These are phyloP conservation scores for Myiotriccus ornatus DNA, from an alignment of 2,797 vertebrate genomes.

Conservation along the genomic window DNA sequence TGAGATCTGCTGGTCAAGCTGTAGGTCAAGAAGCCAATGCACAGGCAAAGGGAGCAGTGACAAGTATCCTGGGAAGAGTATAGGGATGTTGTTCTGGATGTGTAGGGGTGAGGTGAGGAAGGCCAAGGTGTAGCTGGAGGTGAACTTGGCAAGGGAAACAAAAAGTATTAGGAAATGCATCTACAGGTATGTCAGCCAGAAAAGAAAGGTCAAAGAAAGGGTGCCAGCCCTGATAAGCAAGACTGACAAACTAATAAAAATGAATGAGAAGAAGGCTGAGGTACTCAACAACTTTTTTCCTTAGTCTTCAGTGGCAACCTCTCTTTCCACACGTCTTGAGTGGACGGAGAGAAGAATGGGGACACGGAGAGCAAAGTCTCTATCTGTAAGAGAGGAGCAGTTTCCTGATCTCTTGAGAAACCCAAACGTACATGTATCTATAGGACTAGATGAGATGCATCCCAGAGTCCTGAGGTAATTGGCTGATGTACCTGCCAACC, in stretches of 20 bases:
- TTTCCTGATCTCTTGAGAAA: background rate
- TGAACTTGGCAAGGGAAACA: background rate
- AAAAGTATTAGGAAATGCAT: background rate
- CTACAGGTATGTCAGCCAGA: background rate
- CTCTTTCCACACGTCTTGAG: background rate
- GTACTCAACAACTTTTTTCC: background rate
- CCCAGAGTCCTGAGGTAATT: background rate
- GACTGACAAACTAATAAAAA: background rate
- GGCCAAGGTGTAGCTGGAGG: background rate
- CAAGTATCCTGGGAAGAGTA: background rate
- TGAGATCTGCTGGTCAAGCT: background rate
- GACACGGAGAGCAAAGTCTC: background rate
- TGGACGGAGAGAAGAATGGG: background rate
- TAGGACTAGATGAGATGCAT: background rate
- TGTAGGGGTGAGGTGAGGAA: background rate
- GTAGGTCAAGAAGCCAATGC: background rate
- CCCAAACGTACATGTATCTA: rapidly evolving
- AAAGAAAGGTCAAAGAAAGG: background rate
- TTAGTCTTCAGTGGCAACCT: background rate
- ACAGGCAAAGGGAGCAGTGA: background rate
- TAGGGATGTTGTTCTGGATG: background rate
- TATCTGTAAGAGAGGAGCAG: background rate
- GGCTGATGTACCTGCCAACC: background rate
- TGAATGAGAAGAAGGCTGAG: background rate
- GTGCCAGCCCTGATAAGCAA: background rate